Evolutionary conservation across 2,113 vertebrate genomes (phyloP), one percentile per base, ranked within the genome.

Genomic region (Xerus inauris): DNA sequence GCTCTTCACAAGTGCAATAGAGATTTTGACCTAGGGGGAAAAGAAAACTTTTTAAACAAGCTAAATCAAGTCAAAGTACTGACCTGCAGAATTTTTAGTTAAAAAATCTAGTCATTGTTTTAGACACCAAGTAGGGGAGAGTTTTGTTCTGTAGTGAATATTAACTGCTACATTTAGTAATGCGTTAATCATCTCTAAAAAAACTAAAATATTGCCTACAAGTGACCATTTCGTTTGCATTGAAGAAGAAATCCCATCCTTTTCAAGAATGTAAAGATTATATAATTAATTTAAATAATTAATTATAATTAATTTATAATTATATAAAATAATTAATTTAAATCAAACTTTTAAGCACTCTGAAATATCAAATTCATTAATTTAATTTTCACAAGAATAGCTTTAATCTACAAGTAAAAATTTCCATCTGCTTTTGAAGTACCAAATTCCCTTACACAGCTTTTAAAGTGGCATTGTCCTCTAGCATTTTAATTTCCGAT

Each of bases 251-350:
- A 86, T 65, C 12, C 4, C 16, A 64, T 62, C 28, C 11, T 76
- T 82, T 93, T 84, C 4, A 26, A 42, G 30, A 86, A 4, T 79
- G 17, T 28, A 10, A 22, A 75, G 9, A 32, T 30, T 54, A 14
- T 69, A n/a, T 38, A 16, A 4, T 17, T 93, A 11, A n/a, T n/a
- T n/a, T n/a, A n/a, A n/a, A n/a, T n/a, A n/a, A n/a, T n/a, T n/a
- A n/a, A n/a, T n/a, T n/a, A 73, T 85, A 62, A 92, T 81, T 89
- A 72, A 45, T 42, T 42, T 67, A 83, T n/a, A n/a, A n/a, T n/a
- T n/a, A n/a, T n/a, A n/a, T n/a, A n/a, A n/a, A 75, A 73, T 85
- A 62, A 92, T 81, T 89, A 72, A 45, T 42, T 42, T 67, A 83
- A 5, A 14, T 87, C 59, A 67, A 8, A 5, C 2, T 75, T 79